Conservation (phyloP, 1,140 invertebrate genomes). For the Agraylea sexmaculata region DNA sequence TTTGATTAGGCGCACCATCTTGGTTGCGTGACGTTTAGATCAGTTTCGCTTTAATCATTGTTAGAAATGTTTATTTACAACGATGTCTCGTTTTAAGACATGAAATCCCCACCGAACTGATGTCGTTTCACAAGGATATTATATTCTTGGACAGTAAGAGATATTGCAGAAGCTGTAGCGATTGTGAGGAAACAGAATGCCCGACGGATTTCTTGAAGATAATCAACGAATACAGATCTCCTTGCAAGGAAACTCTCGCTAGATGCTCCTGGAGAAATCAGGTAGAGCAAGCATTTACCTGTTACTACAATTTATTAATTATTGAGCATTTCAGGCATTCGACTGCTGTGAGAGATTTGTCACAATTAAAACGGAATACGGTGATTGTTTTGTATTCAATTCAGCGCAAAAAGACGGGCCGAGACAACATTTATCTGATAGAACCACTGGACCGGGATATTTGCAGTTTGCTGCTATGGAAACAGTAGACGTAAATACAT, state of each 20-base stretch:
- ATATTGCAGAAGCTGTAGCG: constrained; percentile 18
- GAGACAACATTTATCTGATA: constrained; percentile 15
- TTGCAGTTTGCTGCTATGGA: constrained; percentile 18
- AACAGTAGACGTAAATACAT: constrained; percentile 11
- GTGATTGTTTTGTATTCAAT: constrained; percentile 38
- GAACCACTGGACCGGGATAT: constrained; percentile 16
- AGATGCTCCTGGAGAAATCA: constrained; percentile 17
- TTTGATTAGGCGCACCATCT: no score
- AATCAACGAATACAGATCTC: constrained; percentile 11
- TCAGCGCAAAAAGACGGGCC: constrained; percentile 24
- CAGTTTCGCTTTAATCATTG: no score
- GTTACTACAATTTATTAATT: no score
- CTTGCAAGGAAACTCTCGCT: constrained; percentile 16
- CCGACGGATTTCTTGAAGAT: constrained; percentile 10
- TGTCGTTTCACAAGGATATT: constrained; percentile 16
- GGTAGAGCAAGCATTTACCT: constrained; percentile 5
- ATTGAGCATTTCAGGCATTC: constrained; percentile 32
- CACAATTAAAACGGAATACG: constrained; percentile 37
- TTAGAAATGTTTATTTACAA: no score
- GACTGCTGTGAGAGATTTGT: constrained; percentile 39
- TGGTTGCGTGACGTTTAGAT: no score
- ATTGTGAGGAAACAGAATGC: constrained; percentile 12
- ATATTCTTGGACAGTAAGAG: constrained; percentile 14
- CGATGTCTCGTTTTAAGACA: constrained; percentile 11
- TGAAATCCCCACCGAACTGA: constrained; percentile 11